A percentile compares a stretch with the other conserved stretches of the same genome.
These are phyloP conservation scores for Cricetomys ansorgei DNA, from an alignment of 2,113 vertebrate genomes.

Conservation along the genomic window DNA sequence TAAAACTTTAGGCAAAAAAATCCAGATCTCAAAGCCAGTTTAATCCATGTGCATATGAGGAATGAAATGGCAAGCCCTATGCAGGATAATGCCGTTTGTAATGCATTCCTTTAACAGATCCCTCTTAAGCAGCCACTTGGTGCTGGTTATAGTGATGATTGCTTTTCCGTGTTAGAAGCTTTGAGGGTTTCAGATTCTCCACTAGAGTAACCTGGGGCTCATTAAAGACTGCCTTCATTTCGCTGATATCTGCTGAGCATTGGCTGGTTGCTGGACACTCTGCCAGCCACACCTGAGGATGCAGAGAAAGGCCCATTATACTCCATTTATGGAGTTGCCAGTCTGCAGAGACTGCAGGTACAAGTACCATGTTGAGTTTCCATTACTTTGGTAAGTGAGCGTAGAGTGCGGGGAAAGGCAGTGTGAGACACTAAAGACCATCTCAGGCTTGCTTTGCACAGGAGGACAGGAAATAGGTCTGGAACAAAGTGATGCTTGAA, in stretches of 20 bases:
- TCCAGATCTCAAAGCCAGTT: neutral
- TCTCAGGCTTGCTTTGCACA: neutral
- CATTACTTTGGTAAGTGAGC: neutral
- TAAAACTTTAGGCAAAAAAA: neutral
- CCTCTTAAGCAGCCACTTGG: neutral
- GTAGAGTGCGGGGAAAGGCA: neutral
- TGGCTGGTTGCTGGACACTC: neutral
- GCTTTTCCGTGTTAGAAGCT: neutral
- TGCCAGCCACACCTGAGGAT: neutral
- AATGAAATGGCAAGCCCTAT: neutral
- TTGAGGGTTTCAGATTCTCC: neutral
- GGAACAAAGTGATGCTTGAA: neutral
- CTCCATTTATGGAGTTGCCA: neutral
- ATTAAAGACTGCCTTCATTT: slow-evolving; percentile 13
- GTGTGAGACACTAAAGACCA: neutral
- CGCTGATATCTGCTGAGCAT: neutral
- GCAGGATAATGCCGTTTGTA: neutral
- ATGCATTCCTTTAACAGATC: neutral
- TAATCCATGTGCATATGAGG: neutral
- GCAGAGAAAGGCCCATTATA: neutral
- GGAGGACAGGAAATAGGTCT: neutral
- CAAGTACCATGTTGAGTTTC: neutral
- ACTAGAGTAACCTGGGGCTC: neutral
- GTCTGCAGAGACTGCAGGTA: neutral
- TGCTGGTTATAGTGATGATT: neutral